Evolutionary conservation across 2,113 vertebrate genomes (phyloP).

Genomic region (Nicator chloris): DNA sequence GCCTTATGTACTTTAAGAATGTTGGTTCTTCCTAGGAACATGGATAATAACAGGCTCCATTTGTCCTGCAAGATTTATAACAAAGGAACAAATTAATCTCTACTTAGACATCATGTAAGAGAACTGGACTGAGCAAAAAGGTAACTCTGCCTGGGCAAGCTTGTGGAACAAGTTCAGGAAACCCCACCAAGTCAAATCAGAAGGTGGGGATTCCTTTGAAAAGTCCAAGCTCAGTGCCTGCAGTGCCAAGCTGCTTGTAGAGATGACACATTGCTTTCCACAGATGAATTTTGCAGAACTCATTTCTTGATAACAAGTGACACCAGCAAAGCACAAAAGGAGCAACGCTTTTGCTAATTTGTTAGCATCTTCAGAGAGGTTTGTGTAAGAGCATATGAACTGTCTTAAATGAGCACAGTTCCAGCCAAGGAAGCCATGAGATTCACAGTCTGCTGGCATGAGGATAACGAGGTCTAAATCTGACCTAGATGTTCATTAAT

Average conservation of each 20-base stretch:
- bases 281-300: neutral
- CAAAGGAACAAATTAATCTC: neutral
- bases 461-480: neutral
- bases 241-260: neutral
- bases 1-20: neutral
- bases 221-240: neutral
- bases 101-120: neutral
- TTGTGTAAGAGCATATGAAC: neutral
- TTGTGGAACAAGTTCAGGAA: neutral
- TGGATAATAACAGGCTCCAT: neutral
- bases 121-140: neutral
- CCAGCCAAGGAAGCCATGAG: neutral
- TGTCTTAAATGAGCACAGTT: neutral
- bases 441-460: neutral
- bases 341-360: neutral
- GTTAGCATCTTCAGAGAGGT: neutral
- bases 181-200: neutral
- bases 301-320: neutral
- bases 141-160: neutral
- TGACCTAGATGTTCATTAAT: neutral
- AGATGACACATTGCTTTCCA: neutral
- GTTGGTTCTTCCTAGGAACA: neutral
- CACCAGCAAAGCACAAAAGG: neutral
- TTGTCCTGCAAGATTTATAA: neutral
- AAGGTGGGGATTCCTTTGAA: neutral